Percentiles rank a stretch among this genome's conserved stretches.
phyloP scores from a whole-genome alignment of 2,888 invertebrate species.

The Diplazon laetatorius region DNA sequence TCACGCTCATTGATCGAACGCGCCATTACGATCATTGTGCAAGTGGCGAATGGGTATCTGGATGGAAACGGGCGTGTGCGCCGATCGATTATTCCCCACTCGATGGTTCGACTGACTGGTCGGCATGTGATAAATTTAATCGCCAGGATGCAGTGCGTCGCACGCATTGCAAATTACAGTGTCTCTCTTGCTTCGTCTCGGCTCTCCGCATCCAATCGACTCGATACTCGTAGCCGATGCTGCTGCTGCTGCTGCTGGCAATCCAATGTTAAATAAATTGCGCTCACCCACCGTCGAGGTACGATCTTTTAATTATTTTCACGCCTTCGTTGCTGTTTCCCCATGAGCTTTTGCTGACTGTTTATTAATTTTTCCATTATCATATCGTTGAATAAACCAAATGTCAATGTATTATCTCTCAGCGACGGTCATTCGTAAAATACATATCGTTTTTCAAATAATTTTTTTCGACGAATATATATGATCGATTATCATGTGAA shows the following conservation, averaged over 20 bases:
- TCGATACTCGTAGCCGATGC: constrained; percentile 26
- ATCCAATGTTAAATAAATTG: constrained; percentile 43
- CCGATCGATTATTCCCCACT: constrained; percentile 64
- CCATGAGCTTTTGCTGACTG: not conserved
- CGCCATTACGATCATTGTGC: constrained; percentile 62
- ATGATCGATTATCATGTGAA: too few species aligned
- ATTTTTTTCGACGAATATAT: too few species aligned
- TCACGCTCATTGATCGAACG: constrained; percentile 61
- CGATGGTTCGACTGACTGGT: constrained; percentile 57
- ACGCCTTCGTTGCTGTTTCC: not conserved
- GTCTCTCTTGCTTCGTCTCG: constrained; percentile 46
- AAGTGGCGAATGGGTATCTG: constrained; percentile 63
- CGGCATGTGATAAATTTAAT: constrained; percentile 66
- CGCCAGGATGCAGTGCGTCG: constrained; percentile 63
- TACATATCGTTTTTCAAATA: too few species aligned
- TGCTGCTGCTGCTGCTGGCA: constrained; percentile 31
- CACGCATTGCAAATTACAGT: constrained; percentile 65
- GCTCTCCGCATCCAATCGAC: constrained; percentile 39
- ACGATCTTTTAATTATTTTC: constrained; percentile 36
- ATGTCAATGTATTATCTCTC: not conserved
- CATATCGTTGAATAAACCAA: not conserved
- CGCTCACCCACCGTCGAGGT: constrained; percentile 36
- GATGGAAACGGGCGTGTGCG: constrained; percentile 48
- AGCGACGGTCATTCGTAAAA: too few species aligned
- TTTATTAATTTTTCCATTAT: constrained; percentile 3